Evolutionary conservation across 2,113 vertebrate species (phyloP).

Genomic region (Macroglossus sobrinus): DNA sequence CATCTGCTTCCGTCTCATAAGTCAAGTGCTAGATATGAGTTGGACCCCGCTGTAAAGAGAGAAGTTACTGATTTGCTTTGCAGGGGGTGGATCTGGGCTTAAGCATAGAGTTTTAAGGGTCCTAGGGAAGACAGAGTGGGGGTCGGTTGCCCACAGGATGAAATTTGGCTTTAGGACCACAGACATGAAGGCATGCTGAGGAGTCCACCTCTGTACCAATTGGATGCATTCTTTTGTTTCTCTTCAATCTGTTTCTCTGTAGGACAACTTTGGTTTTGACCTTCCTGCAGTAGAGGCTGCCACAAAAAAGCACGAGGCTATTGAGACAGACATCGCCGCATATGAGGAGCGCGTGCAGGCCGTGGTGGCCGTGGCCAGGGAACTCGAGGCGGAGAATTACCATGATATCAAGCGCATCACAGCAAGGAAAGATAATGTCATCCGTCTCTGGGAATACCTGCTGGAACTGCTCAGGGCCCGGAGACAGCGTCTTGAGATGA

Average conservation of each 20-base stretch:
- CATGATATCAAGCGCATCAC: constrained; percentile 95
- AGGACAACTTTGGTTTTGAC: constrained; percentile 99
- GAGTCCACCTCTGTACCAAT: neutral
- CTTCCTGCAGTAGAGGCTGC: constrained; percentile 97
- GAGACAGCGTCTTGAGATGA: constrained; percentile 93
- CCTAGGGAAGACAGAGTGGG: neutral
- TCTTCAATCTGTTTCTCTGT: neutral
- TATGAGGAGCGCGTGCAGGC: constrained; percentile 97
- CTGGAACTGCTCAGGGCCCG: constrained; percentile 94
- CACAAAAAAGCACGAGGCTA: constrained; percentile 97
- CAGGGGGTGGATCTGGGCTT: neutral
- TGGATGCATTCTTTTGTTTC: neutral
- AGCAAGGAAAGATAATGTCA: constrained; percentile 94
- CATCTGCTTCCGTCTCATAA: neutral
- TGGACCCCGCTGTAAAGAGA: neutral
- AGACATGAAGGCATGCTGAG: neutral
- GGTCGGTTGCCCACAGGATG: too few species aligned
- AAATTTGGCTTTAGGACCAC: neutral
- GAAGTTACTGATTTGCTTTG: neutral
- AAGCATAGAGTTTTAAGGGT: neutral
- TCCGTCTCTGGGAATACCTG: constrained; percentile 96
- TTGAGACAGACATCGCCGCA: constrained; percentile 95
- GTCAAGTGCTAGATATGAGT: neutral
- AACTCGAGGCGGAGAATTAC: constrained; percentile 94
- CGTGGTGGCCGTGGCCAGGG: constrained; percentile 91